Evolutionary conservation across 2,888 invertebrate species (phyloP).

Genomic region (Eilema caniola): DNA sequence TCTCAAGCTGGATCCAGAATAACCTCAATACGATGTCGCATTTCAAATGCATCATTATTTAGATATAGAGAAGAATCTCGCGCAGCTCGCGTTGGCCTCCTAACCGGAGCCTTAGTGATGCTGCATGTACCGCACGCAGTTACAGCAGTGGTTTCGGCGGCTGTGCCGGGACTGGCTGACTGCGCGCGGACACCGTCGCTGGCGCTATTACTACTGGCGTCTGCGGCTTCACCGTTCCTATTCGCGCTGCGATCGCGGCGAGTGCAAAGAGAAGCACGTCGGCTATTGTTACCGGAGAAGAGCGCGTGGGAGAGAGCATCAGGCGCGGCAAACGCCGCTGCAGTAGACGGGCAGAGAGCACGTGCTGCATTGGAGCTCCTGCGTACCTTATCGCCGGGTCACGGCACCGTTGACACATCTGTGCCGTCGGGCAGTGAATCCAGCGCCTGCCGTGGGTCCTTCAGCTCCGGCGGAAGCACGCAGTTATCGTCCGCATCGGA

Average conservation of each 20-base stretch:
- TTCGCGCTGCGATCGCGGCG: slow-evolving; percentile 92
- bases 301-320: slow-evolving; percentile 85
- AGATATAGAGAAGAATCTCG: slow-evolving; percentile 95
- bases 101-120: slow-evolving; percentile 91
- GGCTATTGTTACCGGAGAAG: slow-evolving; percentile 76
- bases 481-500: slow-evolving; percentile 88
- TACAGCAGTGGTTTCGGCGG: slow-evolving; percentile 69
- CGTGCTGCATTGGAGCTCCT: slow-evolving; percentile 78
- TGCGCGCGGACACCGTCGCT: slow-evolving; percentile 82
- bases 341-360: slow-evolving; percentile 84
- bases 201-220: slow-evolving; percentile 87
- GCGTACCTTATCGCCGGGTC: slow-evolving; percentile 79
- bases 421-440: slow-evolving; percentile 74
- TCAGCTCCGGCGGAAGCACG: slow-evolving; percentile 89
- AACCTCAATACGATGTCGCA: slow-evolving; percentile 91
- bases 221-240: slow-evolving; percentile 91
- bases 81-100: slow-evolving; percentile 91
- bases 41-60: slow-evolving; percentile 94
- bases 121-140: slow-evolving; percentile 90
- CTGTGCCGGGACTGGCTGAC: slow-evolving; percentile 83
- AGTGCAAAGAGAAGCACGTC: slow-evolving; percentile 83
- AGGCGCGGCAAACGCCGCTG: slow-evolving; percentile 85
- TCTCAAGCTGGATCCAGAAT: slow-evolving; percentile 87
- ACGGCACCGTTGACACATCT: slow-evolving; percentile 74
- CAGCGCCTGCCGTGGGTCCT: slow-evolving; percentile 87